These are phyloP conservation scores for Hydractinia echinata DNA, from an alignment of 30 jellyfish, hydroid and myxozoan species.

Conservation along the genomic window DNA sequence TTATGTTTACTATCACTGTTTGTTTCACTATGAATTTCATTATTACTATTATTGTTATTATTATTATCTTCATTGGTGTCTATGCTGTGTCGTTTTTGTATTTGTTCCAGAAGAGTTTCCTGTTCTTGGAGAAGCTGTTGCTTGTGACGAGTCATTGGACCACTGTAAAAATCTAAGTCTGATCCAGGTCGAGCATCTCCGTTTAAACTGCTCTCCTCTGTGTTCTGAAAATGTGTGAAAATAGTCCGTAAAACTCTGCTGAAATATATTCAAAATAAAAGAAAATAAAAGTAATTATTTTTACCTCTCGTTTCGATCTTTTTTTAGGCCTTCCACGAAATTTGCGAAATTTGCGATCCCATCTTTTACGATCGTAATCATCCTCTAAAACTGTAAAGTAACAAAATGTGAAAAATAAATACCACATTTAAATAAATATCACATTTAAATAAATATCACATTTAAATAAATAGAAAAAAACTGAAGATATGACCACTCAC, in stretches of 20 bases:
- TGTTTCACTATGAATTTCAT: neutral
- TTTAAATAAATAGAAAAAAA: neutral
- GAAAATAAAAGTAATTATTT: neutral
- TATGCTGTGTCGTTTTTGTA: constrained; percentile 47
- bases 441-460: neutral
- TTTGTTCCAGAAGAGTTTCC: constrained; percentile 85
- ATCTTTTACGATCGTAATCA: constrained; percentile 73
- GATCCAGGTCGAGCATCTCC: constrained; percentile 63
- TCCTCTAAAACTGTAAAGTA: constrained; percentile 58
- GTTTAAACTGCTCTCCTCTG: constrained; percentile 71
- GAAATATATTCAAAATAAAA: neutral
- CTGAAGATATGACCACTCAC: constrained; percentile 14
- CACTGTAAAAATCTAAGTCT: constrained; percentile 88
- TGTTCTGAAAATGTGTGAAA: constrained; percentile 18
- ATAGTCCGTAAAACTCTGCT: no score
- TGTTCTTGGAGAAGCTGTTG: constrained; percentile 97
- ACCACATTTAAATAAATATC: neutral
- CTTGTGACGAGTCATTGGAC: constrained; percentile 98
- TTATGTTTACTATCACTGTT: neutral
- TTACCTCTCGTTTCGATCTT: constrained; percentile 72
- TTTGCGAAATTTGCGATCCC: constrained; percentile 83
- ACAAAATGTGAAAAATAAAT: neutral
- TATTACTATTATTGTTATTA: neutral
- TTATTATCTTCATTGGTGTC: constrained; percentile 34
- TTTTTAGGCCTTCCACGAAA: constrained; percentile 82